Percentiles rank a stretch among this genome's conserved stretches.
These are phyloP conservation scores for Isurus oxyrinchus DNA, from an alignment of 2,113 vertebrate genomes.

Conservation along the genomic window DNA sequence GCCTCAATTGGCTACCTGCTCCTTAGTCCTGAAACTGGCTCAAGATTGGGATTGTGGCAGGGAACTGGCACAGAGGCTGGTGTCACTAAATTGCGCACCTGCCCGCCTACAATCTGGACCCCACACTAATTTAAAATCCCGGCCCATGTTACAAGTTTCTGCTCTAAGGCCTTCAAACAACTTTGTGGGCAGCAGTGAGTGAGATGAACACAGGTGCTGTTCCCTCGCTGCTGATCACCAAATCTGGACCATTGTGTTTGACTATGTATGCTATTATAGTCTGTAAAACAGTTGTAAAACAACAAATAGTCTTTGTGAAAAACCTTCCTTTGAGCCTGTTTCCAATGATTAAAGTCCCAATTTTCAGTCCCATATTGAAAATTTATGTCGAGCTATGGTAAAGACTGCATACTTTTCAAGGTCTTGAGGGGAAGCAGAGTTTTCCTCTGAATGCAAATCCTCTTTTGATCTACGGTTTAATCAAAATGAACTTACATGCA, in stretches of 20 bases:
- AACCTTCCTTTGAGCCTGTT: background rate
- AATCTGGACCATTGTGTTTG: background rate
- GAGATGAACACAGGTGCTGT: background rate
- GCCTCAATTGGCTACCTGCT: no score
- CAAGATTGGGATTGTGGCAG: no score
- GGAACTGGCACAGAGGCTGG: no score
- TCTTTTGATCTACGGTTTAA: background rate
- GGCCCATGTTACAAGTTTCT: background rate
- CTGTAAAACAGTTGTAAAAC: background rate
- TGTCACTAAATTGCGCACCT: no score
- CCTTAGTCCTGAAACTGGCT: no score
- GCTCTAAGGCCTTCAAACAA: background rate
- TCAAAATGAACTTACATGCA: background rate
- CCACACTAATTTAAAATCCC: no score
- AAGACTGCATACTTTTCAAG: background rate
- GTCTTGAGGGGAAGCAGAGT: background rate
- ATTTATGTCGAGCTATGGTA: background rate
- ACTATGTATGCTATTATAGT: background rate
- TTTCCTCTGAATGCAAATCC: background rate
- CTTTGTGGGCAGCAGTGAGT: background rate
- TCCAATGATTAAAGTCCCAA: background rate
- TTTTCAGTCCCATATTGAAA: background rate
- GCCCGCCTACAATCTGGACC: no score
- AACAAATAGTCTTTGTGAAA: background rate
- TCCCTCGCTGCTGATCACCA: background rate